A percentile compares a stretch with the other conserved stretches of the same genome.
phyloP scores from a whole-genome alignment of 1,140 invertebrate genomes.

The fruit fly (Drosophila melanogaster) region DNA sequence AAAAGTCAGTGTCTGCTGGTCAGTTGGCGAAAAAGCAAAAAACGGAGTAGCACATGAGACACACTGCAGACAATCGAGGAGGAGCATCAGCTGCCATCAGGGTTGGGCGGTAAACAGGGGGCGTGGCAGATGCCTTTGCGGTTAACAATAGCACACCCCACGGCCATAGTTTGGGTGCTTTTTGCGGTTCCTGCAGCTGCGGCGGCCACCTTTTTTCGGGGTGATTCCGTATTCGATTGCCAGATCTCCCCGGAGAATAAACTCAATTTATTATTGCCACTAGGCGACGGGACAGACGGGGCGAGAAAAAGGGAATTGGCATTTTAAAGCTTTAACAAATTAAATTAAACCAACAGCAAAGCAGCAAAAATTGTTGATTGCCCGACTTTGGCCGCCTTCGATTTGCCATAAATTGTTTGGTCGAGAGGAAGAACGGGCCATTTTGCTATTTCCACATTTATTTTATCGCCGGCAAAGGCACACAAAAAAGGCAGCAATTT shows the following conservation, averaged over 20 bases:
- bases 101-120: conserved; percentile 3
- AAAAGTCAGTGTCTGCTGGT: conserved; percentile 65
- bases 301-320: conserved; percentile 61
- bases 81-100: conserved; percentile 25
- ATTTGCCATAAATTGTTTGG: conserved; percentile 62
- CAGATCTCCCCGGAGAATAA: conserved; percentile 62
- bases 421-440: conserved; percentile 7
- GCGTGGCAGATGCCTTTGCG: conserved; percentile 56
- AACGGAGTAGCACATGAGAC: conserved; percentile 29
- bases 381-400: conserved; percentile 46
- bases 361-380: conserved; percentile 63
- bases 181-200: conserved; percentile 59
- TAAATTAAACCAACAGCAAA: conserved; percentile 73
- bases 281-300: conserved; percentile 27
- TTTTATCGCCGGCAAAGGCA: conserved; percentile 25
- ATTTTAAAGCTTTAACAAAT: conserved; percentile 78
- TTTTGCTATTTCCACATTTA: conserved; percentile 35
- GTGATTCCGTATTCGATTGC: not conserved
- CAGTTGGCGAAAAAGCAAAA: conserved; percentile 60
- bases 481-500: conserved; percentile 68
- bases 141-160: conserved; percentile 71
- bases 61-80: conserved; percentile 65
- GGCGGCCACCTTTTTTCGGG: conserved; percentile 42
- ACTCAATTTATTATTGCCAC: conserved; percentile 82
- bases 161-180: conserved; percentile 65